These are phyloP conservation scores for Anguilla anguilla DNA, from an alignment of 2,797 vertebrate species.

Conservation along the genomic window DNA sequence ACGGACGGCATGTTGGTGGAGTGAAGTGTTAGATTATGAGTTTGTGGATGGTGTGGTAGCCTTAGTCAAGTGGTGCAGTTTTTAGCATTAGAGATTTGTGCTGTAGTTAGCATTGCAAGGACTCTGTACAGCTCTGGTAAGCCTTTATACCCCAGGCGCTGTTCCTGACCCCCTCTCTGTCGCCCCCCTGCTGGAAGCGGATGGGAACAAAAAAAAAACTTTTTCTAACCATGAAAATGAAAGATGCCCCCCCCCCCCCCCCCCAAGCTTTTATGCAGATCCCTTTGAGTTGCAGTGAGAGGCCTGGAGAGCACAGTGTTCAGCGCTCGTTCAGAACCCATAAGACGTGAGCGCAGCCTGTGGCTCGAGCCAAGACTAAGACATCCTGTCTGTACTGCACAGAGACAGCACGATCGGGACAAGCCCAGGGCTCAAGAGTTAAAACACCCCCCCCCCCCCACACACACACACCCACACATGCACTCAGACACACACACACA, in stretches of 20 bases:
- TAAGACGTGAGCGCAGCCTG: background rate
- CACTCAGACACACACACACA: too few relatives aligned
- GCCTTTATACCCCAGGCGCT: background rate
- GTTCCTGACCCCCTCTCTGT: background rate
- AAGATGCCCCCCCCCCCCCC: background rate
- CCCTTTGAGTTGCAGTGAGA: background rate
- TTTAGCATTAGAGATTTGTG: background rate
- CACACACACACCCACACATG: too few relatives aligned
- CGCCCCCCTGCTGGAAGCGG: too few relatives aligned
- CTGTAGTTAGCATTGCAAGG: background rate
- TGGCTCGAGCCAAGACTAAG: background rate
- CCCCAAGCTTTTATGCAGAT: slow-evolving; percentile 8
- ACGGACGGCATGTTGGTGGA: background rate
- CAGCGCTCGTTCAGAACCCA: background rate
- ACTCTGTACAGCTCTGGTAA: slow-evolving; percentile 3
- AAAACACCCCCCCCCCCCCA: too few relatives aligned
- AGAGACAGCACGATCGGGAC: too few relatives aligned
- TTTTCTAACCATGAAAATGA: background rate
- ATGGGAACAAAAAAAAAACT: background rate
- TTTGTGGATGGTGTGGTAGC: background rate
- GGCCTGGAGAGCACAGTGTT: background rate
- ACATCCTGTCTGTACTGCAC: too few relatives aligned
- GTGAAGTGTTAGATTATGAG: background rate
- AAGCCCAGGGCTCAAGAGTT: too few relatives aligned
- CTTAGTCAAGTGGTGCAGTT: background rate